Evolutionary conservation across 2,113 vertebrate species (phyloP), one percentile per base, ranked within the genome.

Genomic region (Pteropus alecto): DNA sequence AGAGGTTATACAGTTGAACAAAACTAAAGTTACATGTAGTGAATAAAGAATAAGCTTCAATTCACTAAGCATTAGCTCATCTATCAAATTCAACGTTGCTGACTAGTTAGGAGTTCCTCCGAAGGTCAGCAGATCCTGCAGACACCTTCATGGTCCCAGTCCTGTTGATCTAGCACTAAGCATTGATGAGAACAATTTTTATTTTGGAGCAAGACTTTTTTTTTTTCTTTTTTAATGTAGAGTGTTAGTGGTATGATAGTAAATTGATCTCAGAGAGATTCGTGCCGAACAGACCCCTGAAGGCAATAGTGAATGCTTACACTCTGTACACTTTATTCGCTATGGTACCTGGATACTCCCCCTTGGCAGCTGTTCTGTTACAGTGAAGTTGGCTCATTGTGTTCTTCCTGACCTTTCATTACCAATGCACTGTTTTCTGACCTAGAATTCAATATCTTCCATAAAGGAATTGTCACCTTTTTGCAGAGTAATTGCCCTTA

Each of bases 21-120:
- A 97, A 97, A 63, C 89, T 96, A 87, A 73, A 94, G 91, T 48
- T 96, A 87, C 77, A 70, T 70, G 30, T 38, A 61, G 24, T 90
- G 92, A 98, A 98, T 98, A 95, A 98, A 97, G 98, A 94, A 97
- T 97, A 94, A 98, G 85, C 91, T 68, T 67, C 7, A 0, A 1
- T n/a, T 96, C 82, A 88, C 81, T 67, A 90, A 96, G 70, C 96
- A 76, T 96, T 97, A 63, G 71, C 92, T 96, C 96, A 98, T 97
- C 96, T 97, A 94, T 96, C 95, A 95, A 51, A 88, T 68, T 93
- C 91, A 83, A 94, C 70, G 4, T 86, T 94, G 81, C 90, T 96
- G 96, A 97, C 96, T 97, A 97, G 54, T 35, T 96, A 97, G 94
- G 97, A 97, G 67, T 90, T 96, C 46, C 92, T 94, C 78, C 95